A percentile compares a stretch with the other conserved stretches of the same genome.
Conservation (phyloP, 2,113 vertebrate species). For the Vulpes lagopus region DNA sequence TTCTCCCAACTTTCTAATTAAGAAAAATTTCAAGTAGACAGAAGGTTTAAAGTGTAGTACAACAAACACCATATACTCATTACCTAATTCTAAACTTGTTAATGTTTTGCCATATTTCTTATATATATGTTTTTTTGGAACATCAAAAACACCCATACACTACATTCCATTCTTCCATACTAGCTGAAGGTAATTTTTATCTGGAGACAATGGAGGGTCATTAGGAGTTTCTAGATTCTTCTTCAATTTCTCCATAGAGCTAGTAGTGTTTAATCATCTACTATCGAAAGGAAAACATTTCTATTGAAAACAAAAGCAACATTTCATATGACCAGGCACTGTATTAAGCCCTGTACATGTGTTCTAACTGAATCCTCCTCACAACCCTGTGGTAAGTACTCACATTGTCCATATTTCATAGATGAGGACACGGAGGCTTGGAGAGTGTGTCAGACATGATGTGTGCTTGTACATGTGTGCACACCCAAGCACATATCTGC, state of each 20-base stretch:
- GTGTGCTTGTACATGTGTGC: not conserved
- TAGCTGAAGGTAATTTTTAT: not conserved
- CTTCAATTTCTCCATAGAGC: not conserved
- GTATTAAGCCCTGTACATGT: not conserved
- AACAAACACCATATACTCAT: not conserved
- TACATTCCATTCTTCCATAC: not conserved
- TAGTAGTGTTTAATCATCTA: not conserved
- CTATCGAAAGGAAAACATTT: not conserved
- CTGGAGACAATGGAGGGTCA: slow-evolving; percentile 13
- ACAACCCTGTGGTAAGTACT: not conserved
- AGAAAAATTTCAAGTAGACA: not conserved
- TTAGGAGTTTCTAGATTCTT: not conserved
- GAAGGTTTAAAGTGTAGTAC: not conserved
- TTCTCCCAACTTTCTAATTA: not conserved
- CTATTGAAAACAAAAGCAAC: not conserved
- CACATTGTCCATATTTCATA: not conserved
- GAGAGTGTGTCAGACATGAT: not conserved
- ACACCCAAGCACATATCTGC: no score
- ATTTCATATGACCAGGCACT: not conserved
- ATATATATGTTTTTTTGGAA: not conserved
- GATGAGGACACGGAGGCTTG: not conserved
- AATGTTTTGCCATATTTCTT: not conserved
- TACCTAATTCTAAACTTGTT: not conserved
- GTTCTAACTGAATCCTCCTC: not conserved
- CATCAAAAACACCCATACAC: not conserved